These are phyloP conservation scores for Nesoenas mayeri DNA, from an alignment of 2,113 vertebrate species.

Conservation along the genomic window DNA sequence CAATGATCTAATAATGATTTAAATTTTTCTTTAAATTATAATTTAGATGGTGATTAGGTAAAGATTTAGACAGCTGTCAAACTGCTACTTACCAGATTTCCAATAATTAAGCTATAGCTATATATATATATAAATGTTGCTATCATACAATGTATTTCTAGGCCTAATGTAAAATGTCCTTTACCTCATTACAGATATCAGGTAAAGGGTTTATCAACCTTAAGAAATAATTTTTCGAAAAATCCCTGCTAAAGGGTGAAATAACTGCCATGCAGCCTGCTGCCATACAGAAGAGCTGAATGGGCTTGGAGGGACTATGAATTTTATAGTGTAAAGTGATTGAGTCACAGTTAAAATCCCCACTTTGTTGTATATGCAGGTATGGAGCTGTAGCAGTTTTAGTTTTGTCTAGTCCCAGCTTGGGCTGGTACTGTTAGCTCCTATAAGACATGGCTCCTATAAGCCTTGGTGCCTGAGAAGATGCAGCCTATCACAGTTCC, in stretches of 20 bases:
- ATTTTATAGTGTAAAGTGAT: neutral
- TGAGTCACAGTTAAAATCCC: neutral
- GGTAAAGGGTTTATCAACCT: neutral
- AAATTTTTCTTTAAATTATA: neutral
- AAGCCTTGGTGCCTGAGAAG: neutral
- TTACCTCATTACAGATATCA: neutral
- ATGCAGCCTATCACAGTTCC: neutral
- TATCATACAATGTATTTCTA: neutral
- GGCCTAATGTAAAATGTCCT: accelerated
- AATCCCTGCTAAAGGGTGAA: accelerated
- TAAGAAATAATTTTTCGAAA: neutral
- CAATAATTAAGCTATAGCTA: neutral
- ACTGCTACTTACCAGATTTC: too few species aligned
- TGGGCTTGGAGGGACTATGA: neutral
- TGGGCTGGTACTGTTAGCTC: neutral
- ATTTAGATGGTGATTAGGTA: neutral
- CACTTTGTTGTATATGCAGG: neutral
- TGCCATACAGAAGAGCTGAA: accelerated
- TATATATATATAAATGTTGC: accelerated
- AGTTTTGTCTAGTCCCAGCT: neutral
- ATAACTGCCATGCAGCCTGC: neutral
- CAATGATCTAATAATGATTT: neutral
- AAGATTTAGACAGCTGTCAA: neutral
- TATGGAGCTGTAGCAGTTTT: neutral
- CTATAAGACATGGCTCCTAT: neutral